phyloP scores from a whole-genome alignment of 1,140 invertebrate species.

The Drosophila ironensis region DNA sequence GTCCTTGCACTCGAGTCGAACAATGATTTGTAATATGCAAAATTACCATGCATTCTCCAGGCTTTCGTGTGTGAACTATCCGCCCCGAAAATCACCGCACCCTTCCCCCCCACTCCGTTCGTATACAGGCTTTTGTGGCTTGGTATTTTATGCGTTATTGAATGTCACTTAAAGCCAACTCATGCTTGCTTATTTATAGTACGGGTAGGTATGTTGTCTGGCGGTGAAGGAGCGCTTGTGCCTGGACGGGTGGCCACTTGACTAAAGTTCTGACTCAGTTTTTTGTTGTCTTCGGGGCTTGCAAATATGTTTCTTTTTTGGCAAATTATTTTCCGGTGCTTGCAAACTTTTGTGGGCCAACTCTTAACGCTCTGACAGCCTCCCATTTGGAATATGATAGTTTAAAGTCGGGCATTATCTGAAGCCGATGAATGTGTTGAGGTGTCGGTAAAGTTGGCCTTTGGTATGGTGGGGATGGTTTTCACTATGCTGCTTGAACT shows the following conservation, averaged over 20 bases:
- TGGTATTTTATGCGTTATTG: slow-evolving; percentile 77
- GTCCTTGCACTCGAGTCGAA: slow-evolving; percentile 7
- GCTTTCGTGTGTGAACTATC: slow-evolving; percentile 4
- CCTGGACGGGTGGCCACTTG: slow-evolving; percentile 39
- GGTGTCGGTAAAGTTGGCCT: slow-evolving; percentile 15
- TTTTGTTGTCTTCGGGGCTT: slow-evolving; percentile 10
- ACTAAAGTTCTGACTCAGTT: slow-evolving; percentile 15
- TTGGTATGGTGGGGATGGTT: too few species aligned
- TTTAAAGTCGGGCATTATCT: neutral
- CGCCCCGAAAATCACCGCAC: neutral
- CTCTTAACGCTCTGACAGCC: slow-evolving; percentile 13
- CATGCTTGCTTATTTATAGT: slow-evolving; percentile 38
- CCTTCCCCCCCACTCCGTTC: neutral
- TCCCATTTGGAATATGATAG: slow-evolving; percentile 3
- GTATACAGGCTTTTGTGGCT: slow-evolving; percentile 35
- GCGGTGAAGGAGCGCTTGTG: neutral
- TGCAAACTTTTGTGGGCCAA: slow-evolving; percentile 5
- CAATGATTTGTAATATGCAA: slow-evolving; percentile 53
- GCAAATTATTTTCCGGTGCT: slow-evolving; percentile 18
- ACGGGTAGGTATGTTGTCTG: slow-evolving; percentile 6
- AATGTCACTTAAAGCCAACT: slow-evolving; percentile 75
- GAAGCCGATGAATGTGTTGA: neutral
- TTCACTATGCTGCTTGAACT: neutral
- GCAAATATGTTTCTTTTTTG: slow-evolving; percentile 17
- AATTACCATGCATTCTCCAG: slow-evolving; percentile 20